Percentiles rank a stretch among this genome's conserved stretches.
Evolutionary conservation across 2,888 invertebrate species (phyloP).

Genomic region (Gibbula magus): DNA sequence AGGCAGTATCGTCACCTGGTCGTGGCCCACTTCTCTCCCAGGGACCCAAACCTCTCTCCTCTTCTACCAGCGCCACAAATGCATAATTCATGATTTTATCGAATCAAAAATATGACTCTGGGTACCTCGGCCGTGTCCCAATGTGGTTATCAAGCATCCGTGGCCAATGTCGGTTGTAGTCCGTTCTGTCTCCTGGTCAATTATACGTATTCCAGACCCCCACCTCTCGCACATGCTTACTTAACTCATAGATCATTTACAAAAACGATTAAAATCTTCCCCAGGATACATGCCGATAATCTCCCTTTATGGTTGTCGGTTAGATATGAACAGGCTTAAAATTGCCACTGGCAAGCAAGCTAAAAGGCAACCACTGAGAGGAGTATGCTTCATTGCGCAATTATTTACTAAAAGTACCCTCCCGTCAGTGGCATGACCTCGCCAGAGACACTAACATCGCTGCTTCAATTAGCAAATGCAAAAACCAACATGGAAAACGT

Average conservation of each 20-base stretch:
- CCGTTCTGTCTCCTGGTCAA: slow-evolving; percentile 16
- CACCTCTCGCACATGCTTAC: background rate
- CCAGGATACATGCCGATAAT: background rate
- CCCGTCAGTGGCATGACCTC: background rate
- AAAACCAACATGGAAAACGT: slow-evolving; percentile 12
- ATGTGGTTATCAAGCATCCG: slow-evolving; percentile 15
- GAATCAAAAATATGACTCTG: slow-evolving; percentile 31
- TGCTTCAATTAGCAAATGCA: background rate
- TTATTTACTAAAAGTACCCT: slow-evolving; percentile 17
- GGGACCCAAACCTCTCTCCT: background rate
- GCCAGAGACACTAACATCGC: background rate
- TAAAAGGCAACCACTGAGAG: background rate
- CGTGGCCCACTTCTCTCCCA: slow-evolving; percentile 12
- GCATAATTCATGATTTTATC: slow-evolving; percentile 37
- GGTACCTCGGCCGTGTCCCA: background rate
- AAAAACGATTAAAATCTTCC: slow-evolving; percentile 15
- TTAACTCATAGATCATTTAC: slow-evolving; percentile 20
- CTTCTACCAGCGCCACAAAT: slow-evolving; percentile 14
- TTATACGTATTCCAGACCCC: slow-evolving; percentile 26
- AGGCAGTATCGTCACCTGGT: slow-evolving; percentile 25
- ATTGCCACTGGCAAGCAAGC: background rate
- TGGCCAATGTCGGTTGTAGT: slow-evolving; percentile 7
- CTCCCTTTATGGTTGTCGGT: background rate
- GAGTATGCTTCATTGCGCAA: slow-evolving; percentile 3
- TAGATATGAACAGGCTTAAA: background rate